Evolutionary conservation across 2,797 vertebrate species (phyloP), one percentile per base, ranked within the genome.

Genomic region (Sebastes elongatus): DNA sequence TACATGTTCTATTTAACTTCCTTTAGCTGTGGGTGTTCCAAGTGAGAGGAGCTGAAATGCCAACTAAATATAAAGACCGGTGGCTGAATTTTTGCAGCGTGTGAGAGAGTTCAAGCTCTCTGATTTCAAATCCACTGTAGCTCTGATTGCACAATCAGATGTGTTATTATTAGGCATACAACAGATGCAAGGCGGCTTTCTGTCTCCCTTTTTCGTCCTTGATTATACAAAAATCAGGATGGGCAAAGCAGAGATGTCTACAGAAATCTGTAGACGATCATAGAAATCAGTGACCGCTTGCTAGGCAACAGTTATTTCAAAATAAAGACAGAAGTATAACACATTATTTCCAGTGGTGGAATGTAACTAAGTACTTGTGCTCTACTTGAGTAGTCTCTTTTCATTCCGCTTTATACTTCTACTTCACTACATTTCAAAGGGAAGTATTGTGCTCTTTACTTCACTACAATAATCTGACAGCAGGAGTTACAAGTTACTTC

Each of bases 91-190:
- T 22, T 20, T 30, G 18, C 56, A 38, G 66, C n/a, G 27, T 52
- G 52, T n/a, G 35, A 82, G 67, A 49, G 63, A 42, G 63, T 49
- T 66, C 28, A 70, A 18, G 52, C 68, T 71, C 27, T 71, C 67
- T 72, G 61, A 82, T 80, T 87, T 82, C 71, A 61, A 64, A 64
- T 61, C 66, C 63, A 8, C 71, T 35, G 28, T 22, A 64, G 25
- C 27, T 76, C 68, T 78, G 73, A 84, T 81, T 82, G 56, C 66
- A 71, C 61, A 80, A 63, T 83, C 55, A 53, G 8, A 71, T 30
- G 71, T 83, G 65, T 80, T 72, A 81, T 86, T 63, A 81, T 86
- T 63, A 82, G 73, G 30, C 28, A 22, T 59, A 66, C 38, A 74
- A 86, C 55, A 61, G 27, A 81, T 60, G 10, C 10, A 62, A 71